A percentile compares a stretch with the other conserved stretches of the same genome.
phyloP scores from a whole-genome alignment of 2,888 invertebrate genomes.

The Halocaridina rubra region DNA sequence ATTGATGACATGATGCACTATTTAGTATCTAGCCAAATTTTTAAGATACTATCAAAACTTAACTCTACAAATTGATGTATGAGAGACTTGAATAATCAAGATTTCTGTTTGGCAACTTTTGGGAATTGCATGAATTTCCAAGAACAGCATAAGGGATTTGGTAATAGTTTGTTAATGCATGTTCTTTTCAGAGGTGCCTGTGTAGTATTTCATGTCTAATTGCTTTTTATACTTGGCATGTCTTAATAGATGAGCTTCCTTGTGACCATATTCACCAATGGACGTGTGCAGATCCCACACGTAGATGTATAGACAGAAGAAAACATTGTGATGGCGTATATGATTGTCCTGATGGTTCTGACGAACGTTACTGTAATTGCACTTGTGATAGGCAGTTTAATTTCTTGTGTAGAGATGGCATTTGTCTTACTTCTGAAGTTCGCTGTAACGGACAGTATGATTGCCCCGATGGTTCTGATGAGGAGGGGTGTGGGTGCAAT shows the following conservation, averaged over 20 bases:
- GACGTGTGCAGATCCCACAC: constrained; percentile 50
- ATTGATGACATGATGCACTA: too few relatives aligned
- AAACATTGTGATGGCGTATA: constrained; percentile 73
- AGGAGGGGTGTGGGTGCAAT: constrained; percentile 36
- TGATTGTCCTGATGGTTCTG: constrained; percentile 76
- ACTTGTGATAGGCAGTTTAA: constrained; percentile 64
- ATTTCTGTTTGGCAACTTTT: too few relatives aligned
- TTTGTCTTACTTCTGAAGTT: constrained; percentile 77
- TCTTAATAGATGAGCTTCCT: constrained; percentile 40
- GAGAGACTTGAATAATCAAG: too few relatives aligned
- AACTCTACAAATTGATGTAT: too few relatives aligned
- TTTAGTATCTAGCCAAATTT: too few relatives aligned
- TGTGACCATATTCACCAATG: constrained; percentile 53
- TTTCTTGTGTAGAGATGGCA: constrained; percentile 80
- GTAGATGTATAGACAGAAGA: constrained; percentile 73
- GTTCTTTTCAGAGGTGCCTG: too few relatives aligned
- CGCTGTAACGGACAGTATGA: constrained; percentile 75
- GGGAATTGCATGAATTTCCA: too few relatives aligned
- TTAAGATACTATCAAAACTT: too few relatives aligned
- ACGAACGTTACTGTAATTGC: constrained; percentile 70
- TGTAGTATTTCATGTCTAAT: too few relatives aligned
- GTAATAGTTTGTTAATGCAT: too few relatives aligned
- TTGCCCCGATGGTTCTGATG: constrained; percentile 44
- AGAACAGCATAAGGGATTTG: too few relatives aligned
- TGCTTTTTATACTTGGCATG: not conserved